Percentiles rank a stretch among this genome's conserved stretches.
phyloP scores from a whole-genome alignment of 2,888 invertebrate species.

The Drosophila melanosoma region DNA sequence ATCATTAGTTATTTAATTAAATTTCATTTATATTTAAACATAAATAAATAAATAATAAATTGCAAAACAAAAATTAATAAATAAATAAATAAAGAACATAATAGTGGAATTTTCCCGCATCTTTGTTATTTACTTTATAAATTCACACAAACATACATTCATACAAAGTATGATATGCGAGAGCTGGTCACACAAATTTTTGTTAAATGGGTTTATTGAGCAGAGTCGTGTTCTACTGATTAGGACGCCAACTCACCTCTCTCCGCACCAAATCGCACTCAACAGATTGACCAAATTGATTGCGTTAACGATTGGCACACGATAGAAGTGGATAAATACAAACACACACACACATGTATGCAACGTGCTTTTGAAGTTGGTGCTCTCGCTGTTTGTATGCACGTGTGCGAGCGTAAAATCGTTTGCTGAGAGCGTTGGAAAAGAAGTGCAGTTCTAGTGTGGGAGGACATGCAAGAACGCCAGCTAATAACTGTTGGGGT shows the following conservation, averaged over 20 bases:
- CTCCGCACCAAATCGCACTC: neutral
- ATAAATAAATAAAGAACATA: neutral
- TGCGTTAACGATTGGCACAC: constrained; percentile 6
- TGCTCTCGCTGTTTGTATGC: neutral
- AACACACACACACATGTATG: neutral
- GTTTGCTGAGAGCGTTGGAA: neutral
- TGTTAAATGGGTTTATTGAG: constrained; percentile 12
- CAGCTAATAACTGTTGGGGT: neutral
- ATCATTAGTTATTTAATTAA: neutral
- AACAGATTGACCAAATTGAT: neutral
- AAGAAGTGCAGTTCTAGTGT: neutral
- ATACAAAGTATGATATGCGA: constrained; percentile 13
- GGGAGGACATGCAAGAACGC: neutral
- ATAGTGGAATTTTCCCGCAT: neutral
- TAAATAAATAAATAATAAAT: neutral
- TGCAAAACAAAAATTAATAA: neutral
- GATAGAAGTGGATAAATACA: neutral
- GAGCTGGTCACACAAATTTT: neutral
- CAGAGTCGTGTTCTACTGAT: constrained; percentile 22
- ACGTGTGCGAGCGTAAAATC: neutral
- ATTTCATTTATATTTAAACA: neutral
- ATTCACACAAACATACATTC: neutral
- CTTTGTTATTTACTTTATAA: neutral
- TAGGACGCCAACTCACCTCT: constrained; percentile 2
- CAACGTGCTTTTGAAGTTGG: neutral